Evolutionary conservation across 2,113 vertebrate genomes (phyloP).

Genomic region (Dunckerocampus dactyliophorus): DNA sequence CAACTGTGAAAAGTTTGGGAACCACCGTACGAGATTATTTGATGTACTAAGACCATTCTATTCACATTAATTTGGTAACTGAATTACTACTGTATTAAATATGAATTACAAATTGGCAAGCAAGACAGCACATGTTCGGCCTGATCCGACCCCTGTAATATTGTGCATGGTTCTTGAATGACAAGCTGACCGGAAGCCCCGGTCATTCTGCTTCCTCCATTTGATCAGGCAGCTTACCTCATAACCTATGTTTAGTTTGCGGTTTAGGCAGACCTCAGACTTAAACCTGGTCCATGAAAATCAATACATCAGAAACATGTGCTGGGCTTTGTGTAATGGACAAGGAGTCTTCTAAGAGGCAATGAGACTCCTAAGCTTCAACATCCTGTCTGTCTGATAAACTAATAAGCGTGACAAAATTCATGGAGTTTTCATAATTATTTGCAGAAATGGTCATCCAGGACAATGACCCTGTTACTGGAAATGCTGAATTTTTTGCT

Average conservation of each 20-base stretch:
- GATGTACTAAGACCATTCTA: too few relatives aligned
- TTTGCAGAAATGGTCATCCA: conserved; percentile 30
- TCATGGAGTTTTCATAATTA: conserved; percentile 28
- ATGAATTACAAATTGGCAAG: too few relatives aligned
- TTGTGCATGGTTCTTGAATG: conserved; percentile 10
- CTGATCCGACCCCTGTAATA: too few relatives aligned
- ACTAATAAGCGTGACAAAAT: conserved; percentile 38
- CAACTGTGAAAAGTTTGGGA: too few relatives aligned
- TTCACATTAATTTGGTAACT: too few relatives aligned
- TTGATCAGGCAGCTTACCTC: conserved; percentile 20
- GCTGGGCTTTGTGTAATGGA: conserved; percentile 21
- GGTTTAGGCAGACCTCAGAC: conserved; percentile 29
- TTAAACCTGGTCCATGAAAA: conserved; percentile 40
- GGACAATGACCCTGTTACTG: neutral
- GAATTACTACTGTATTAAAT: too few relatives aligned
- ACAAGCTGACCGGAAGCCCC: conserved; percentile 11
- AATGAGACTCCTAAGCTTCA: conserved; percentile 47
- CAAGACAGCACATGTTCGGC: too few relatives aligned
- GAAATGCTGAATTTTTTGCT: neutral
- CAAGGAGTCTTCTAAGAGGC: conserved; percentile 20
- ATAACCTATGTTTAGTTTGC: conserved; percentile 21
- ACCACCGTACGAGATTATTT: too few relatives aligned
- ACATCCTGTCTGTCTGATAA: conserved; percentile 51
- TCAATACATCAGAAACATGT: conserved; percentile 56
- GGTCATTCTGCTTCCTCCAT: too few relatives aligned